A percentile compares a stretch with the other conserved stretches of the same genome.
phyloP scores from a whole-genome alignment of 2,888 invertebrate species.

The Lithophane socia region DNA sequence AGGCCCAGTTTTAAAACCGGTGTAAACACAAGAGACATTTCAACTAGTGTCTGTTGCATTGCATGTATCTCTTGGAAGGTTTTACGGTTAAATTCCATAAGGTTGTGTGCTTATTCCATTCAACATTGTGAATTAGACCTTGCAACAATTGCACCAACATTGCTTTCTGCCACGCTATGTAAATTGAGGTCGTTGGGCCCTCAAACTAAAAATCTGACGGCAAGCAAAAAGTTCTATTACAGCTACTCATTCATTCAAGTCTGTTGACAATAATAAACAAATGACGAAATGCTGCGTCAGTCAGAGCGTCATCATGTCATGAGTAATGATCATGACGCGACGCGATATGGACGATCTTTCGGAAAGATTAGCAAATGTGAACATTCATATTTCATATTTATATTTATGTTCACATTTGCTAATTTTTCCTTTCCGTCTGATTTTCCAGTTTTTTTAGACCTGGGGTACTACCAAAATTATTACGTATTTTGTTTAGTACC shows the following conservation, averaged over 20 bases:
- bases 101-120: too few relatives aligned
- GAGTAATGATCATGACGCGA: slow-evolving; percentile 25
- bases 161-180: background rate
- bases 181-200: background rate
- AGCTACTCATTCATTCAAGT: slow-evolving; percentile 14
- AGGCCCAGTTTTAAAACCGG: background rate
- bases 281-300: slow-evolving; percentile 29
- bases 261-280: slow-evolving; percentile 40
- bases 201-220: background rate
- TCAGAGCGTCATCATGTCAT: slow-evolving; percentile 27
- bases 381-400: too few relatives aligned
- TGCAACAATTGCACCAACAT: slow-evolving; percentile 8
- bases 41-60: background rate
- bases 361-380: slow-evolving; percentile 3
- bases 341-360: slow-evolving; percentile 3
- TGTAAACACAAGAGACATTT: background rate
- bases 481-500: too few relatives aligned
- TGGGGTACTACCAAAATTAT: too few relatives aligned
- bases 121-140: background rate
- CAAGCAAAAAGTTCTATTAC: background rate
- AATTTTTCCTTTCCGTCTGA: too few relatives aligned
- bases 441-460: too few relatives aligned
- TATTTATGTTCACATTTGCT: too few relatives aligned
- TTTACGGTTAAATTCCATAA: background rate
- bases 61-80: background rate